Evolutionary conservation across 1,140 invertebrate species (phyloP).

Genomic region (Copidosoma floridanum): DNA sequence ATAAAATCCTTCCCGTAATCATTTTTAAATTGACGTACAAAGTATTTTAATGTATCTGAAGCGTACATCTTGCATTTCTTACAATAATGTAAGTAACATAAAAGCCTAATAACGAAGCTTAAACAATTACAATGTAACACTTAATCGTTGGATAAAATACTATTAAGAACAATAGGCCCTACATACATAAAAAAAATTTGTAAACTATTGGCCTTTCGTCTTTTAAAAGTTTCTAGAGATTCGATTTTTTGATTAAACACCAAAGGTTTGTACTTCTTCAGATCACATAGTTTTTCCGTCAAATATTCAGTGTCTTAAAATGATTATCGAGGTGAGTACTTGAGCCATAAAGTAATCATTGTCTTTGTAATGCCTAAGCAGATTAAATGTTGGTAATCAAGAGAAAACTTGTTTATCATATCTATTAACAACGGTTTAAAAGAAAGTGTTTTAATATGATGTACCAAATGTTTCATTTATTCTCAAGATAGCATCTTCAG

Average conservation of each 20-base stretch:
- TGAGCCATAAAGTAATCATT: not conserved
- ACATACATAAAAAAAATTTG: conserved; percentile 25
- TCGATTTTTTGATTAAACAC: conserved; percentile 24
- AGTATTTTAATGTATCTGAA: conserved; percentile 14
- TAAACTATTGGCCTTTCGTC: conserved; percentile 28
- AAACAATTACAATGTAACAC: conserved; percentile 22
- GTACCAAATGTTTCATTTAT: not conserved
- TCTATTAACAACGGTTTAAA: not conserved
- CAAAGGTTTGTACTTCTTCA: not conserved
- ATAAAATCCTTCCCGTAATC: conserved; percentile 17
- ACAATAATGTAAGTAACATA: conserved; percentile 15
- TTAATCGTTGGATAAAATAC: conserved; percentile 9
- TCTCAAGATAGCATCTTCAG: not conserved
- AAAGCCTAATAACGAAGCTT: conserved; percentile 30
- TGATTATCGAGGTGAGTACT: not conserved
- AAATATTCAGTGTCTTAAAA: not conserved
- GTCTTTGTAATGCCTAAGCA: conserved; percentile 3
- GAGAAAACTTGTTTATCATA: conserved; percentile 7
- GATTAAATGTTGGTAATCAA: conserved; percentile 9
- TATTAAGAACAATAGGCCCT: conserved; percentile 17
- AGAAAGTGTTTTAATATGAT: not conserved
- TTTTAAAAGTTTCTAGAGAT: not conserved
- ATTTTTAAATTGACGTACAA: conserved; percentile 10
- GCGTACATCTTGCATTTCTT: conserved; percentile 15
- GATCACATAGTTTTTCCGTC: not conserved